A percentile compares a stretch with the other conserved stretches of the same genome.
Evolutionary conservation across 2,113 vertebrate genomes (phyloP).

Genomic region (Microcebus griseorufus): DNA sequence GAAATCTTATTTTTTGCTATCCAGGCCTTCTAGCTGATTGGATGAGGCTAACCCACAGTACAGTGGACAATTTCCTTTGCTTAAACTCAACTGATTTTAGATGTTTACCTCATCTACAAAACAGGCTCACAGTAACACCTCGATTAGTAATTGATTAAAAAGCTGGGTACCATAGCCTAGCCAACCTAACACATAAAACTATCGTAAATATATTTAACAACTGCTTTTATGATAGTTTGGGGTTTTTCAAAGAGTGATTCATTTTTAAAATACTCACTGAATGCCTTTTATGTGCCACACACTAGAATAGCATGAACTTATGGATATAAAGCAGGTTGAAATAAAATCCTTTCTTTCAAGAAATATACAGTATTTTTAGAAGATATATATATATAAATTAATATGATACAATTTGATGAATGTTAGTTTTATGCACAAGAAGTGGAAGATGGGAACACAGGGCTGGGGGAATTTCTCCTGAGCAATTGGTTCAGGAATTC

Average conservation of each 20-base stretch:
- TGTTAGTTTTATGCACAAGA: neutral
- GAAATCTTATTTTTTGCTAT: neutral
- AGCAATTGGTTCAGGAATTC: neutral
- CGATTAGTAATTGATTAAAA: neutral
- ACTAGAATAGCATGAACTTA: neutral
- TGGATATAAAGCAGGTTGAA: neutral
- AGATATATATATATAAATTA: neutral
- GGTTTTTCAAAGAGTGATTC: neutral
- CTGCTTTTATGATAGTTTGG: neutral
- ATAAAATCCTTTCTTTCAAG: neutral
- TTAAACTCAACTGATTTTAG: neutral
- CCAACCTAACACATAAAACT: neutral
- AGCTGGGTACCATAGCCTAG: neutral
- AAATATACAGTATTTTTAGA: neutral
- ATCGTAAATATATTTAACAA: neutral
- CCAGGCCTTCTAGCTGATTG: neutral
- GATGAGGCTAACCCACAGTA: neutral
- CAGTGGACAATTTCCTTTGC: neutral
- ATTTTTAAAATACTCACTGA: neutral
- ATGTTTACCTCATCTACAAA: neutral
- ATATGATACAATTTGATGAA: neutral
- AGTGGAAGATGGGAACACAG: neutral
- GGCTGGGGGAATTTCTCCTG: neutral
- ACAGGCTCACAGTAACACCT: neutral
- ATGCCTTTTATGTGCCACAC: neutral